Evolutionary conservation across 1,140 invertebrate species (phyloP).

Genomic region (Diachasma alloeum): DNA sequence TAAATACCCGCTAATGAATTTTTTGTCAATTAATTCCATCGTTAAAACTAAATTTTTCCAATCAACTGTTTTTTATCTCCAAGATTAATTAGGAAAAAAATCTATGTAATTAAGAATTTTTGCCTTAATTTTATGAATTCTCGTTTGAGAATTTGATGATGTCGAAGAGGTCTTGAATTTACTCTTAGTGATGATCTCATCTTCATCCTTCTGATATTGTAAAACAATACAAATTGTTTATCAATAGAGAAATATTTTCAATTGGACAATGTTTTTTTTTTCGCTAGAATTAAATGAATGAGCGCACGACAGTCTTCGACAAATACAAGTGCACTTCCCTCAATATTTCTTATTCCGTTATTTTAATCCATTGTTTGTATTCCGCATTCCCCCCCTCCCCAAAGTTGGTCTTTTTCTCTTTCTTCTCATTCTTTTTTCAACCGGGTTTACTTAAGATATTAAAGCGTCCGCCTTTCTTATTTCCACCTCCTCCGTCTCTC

Average conservation of each 20-base stretch:
- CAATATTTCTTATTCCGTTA: slow-evolving; percentile 38
- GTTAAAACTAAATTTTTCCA: no score
- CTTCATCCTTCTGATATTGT: no score
- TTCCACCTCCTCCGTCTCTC: slow-evolving; percentile 27
- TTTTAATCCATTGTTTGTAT: slow-evolving; percentile 61
- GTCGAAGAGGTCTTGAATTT: no score
- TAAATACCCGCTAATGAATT: background rate
- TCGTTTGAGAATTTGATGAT: no score
- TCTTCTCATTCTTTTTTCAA: slow-evolving; percentile 41
- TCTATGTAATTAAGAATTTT: no score
- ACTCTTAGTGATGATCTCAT: no score
- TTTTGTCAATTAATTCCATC: background rate
- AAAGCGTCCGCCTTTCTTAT: slow-evolving; percentile 47
- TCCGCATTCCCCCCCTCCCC: slow-evolving; percentile 34
- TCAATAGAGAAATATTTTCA: background rate
- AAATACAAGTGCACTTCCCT: background rate
- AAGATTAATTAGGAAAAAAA: no score
- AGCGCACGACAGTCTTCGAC: background rate
- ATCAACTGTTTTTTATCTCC: no score
- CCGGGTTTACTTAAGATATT: slow-evolving; percentile 64
- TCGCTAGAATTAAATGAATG: background rate
- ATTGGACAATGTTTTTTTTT: background rate
- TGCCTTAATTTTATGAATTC: no score
- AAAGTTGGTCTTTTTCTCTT: slow-evolving; percentile 35
- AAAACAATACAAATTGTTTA: no score